phyloP scores from a whole-genome alignment of 2,797 vertebrate genomes.

The Balearica regulorum region DNA sequence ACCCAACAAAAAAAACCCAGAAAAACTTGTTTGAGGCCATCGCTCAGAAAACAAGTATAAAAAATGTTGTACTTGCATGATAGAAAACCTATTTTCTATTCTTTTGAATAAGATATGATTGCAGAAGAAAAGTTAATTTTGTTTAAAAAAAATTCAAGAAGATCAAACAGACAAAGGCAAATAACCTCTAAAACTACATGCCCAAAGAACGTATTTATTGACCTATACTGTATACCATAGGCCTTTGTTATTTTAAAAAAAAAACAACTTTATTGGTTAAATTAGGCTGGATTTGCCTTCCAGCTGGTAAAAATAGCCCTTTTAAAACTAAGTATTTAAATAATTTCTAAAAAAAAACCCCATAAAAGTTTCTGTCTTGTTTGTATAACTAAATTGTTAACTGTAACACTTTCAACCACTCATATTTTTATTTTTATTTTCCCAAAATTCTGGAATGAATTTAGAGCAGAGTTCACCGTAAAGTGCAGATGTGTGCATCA shows the following conservation, averaged over 20 bases:
- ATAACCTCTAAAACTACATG: conserved; percentile 44
- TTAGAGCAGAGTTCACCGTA: not conserved
- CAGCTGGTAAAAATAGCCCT: conserved; percentile 54
- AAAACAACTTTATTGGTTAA: not conserved
- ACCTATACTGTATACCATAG: conserved; percentile 54
- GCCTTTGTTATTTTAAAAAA: conserved; percentile 32
- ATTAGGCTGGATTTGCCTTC: conserved; percentile 40
- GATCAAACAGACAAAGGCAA: conserved; percentile 25
- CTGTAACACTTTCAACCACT: not conserved
- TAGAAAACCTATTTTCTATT: conserved; percentile 38
- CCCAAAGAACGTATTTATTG: conserved; percentile 71
- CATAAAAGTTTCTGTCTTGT: conserved; percentile 3
- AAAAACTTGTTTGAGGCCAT: conserved; percentile 50
- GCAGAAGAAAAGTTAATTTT: conserved; percentile 2
- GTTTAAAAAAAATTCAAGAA: conserved; percentile 19
- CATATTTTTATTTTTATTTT: not conserved
- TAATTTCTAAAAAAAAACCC: conserved; percentile 16
- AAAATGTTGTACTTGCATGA: conserved; percentile 40
- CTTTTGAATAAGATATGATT: not conserved
- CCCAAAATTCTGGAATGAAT: not conserved
- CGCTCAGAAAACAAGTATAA: conserved; percentile 42
- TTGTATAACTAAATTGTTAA: not conserved
- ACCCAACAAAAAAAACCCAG: not conserved
- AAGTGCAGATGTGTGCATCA: not conserved
- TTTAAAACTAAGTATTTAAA: conserved; percentile 47